These are phyloP conservation scores for Cryptosula pallasiana DNA, from an alignment of 2,888 invertebrate genomes.

Conservation along the genomic window DNA sequence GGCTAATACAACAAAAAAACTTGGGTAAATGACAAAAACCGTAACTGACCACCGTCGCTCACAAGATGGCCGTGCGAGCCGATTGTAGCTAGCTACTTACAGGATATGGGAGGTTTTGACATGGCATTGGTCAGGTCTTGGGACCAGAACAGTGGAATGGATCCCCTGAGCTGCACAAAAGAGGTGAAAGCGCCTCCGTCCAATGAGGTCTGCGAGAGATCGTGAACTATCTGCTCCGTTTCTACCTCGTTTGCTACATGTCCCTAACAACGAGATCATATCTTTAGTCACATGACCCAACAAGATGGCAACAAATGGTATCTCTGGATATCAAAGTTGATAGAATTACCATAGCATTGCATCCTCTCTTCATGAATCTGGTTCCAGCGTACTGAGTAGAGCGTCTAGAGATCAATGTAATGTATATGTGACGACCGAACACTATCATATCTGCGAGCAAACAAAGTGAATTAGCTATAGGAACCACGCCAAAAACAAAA, in stretches of 20 bases:
- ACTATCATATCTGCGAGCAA: constrained; percentile 72
- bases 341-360: constrained; percentile 64
- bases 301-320: too few relatives aligned
- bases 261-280: constrained; percentile 60
- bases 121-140: constrained; percentile 81
- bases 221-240: constrained; percentile 91
- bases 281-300: too few relatives aligned
- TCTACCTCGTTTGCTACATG: constrained; percentile 98
- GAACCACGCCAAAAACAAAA: too few relatives aligned
- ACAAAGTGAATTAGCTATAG: too few relatives aligned
- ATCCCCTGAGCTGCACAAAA: constrained; percentile 95
- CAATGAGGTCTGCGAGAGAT: constrained; percentile 55
- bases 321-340: too few relatives aligned
- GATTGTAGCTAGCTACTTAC: too few relatives aligned
- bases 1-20: too few relatives aligned
- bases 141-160: constrained; percentile 93
- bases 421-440: constrained; percentile 65
- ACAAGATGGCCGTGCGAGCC: too few relatives aligned
- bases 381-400: constrained; percentile 95
- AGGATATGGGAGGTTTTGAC: constrained; percentile 86
- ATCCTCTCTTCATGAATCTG: constrained; percentile 90
- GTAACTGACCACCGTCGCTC: too few relatives aligned
- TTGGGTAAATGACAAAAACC: too few relatives aligned
- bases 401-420: constrained; percentile 83
- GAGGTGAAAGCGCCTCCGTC: constrained; percentile 71